Evolutionary conservation across 92 coral and sea anemone species (phyloP), one percentile per base, ranked within the genome.

Genomic region (Epizoanthus scotinus): DNA sequence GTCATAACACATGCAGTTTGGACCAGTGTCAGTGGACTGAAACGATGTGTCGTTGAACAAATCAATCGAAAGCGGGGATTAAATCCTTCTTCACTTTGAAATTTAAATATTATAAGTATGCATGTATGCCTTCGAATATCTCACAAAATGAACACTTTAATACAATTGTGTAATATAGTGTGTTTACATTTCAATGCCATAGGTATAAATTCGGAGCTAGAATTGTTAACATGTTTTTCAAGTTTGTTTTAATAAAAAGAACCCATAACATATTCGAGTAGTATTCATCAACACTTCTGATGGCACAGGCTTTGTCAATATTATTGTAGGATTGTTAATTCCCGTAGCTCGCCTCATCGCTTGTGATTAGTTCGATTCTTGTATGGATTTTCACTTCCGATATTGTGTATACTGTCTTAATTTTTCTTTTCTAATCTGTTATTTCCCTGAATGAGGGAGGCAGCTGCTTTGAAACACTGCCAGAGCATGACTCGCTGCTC

Each of bases 141-240:
- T 63, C 65, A 47, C 10, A 47, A 15, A 47, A 47, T 47, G 52
- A 9, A 47, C 9, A 47, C 1, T 60, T 20, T 28, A 29, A 13
- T 8, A 29, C 2, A 5, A 24, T 26, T 62, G 31, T 62, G 8
- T 6, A 13, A 40, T 29, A 2, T 64, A 64, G 18, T 17, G 70
- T n/a, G 29, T 64, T 64, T 64, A 64, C 70, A 64, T 64, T 64
- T 64, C 21, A 64, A 64, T 64, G 36, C 70, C n/a, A n/a, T n/a
- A n/a, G n/a, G n/a, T 29, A 10, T 64, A 29, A 64, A 40, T 15
- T 64, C 22, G 47, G 15, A 47, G 17, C 52, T 47, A 47, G 70
- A 64, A 29, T 15, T 27, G 47, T 31, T 19, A 64, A 40, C 44
- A 21, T 0, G 4, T 31, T 27, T 64, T n/a, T 17, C 17, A 5